A percentile compares a stretch with the other conserved stretches of the same genome.
phyloP scores from a whole-genome alignment of 2,888 invertebrate species.

The Trissonchulus latispiculum region DNA sequence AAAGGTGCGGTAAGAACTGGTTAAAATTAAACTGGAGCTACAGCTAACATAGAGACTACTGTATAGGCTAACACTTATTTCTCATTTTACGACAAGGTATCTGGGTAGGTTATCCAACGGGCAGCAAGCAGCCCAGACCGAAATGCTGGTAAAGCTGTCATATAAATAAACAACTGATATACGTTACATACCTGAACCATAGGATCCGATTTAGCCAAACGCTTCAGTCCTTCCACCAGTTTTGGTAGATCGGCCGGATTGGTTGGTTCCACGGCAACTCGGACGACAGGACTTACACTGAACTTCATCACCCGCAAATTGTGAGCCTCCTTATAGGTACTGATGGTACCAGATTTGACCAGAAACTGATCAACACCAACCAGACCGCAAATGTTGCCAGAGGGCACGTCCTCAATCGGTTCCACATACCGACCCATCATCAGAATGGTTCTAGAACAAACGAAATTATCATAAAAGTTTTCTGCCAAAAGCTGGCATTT shows the following conservation, averaged over 20 bases:
- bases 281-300: slow-evolving; percentile 97
- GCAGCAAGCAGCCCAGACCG: too few relatives aligned
- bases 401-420: slow-evolving; percentile 98
- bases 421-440: slow-evolving; percentile 99
- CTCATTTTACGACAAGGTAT: too few relatives aligned
- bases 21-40: too few relatives aligned
- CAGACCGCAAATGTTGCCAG: slow-evolving; percentile 97
- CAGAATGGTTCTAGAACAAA: slow-evolving; percentile 67
- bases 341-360: slow-evolving; percentile 97
- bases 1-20: too few relatives aligned
- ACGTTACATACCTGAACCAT: slow-evolving; percentile 68
- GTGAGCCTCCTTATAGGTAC: slow-evolving; percentile 97
- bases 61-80: too few relatives aligned
- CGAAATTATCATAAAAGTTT: not conserved
- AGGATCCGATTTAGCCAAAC: slow-evolving; percentile 98
- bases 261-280: slow-evolving; percentile 98
- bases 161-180: too few relatives aligned
- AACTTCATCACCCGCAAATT: slow-evolving; percentile 99
- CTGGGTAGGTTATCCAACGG: too few relatives aligned
- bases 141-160: too few relatives aligned
- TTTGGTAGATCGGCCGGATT: slow-evolving; percentile 98
- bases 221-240: slow-evolving; percentile 82
- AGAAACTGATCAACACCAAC: slow-evolving; percentile 99
- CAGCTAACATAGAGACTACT: too few relatives aligned
- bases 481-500: too few relatives aligned